These are phyloP conservation scores for Ceratina australensis DNA, from an alignment of 1,140 invertebrate species.

Conservation along the genomic window DNA sequence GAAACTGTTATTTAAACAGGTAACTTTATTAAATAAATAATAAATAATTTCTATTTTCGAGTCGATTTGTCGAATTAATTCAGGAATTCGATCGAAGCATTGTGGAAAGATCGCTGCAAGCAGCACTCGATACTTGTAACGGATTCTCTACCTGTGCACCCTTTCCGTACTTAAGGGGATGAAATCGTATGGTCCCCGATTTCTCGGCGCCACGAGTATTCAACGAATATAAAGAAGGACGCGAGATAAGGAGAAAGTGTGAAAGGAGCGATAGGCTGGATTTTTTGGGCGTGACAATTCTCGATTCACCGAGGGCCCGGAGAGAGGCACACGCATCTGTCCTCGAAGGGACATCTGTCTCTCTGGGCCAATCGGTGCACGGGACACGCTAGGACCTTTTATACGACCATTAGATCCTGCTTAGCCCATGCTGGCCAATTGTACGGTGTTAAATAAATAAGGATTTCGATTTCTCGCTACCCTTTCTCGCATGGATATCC, in stretches of 20 bases:
- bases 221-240: not conserved
- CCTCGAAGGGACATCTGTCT: conserved; percentile 75
- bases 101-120: no score
- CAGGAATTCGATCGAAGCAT: no score
- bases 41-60: no score
- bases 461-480: conserved; percentile 60
- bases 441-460: conserved; percentile 80
- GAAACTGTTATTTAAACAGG: no score
- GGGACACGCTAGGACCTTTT: conserved; percentile 73
- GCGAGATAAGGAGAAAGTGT: not conserved
- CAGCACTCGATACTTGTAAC: not conserved
- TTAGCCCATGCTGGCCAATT: conserved; percentile 77
- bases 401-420: conserved; percentile 79
- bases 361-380: conserved; percentile 69
- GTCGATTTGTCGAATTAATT: no score
- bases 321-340: conserved; percentile 69
- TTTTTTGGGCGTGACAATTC: conserved; percentile 77
- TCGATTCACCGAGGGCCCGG: conserved; percentile 71
- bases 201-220: not conserved
- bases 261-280: conserved; percentile 51
- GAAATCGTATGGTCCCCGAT: not conserved
- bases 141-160: conserved; percentile 7
- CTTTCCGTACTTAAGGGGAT: not conserved
- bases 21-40: no score
- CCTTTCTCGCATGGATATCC: not conserved